Evolutionary conservation across 2,888 invertebrate species (phyloP), one percentile per base, ranked within the genome.

Genomic region (Drosophila bunnanda): DNA sequence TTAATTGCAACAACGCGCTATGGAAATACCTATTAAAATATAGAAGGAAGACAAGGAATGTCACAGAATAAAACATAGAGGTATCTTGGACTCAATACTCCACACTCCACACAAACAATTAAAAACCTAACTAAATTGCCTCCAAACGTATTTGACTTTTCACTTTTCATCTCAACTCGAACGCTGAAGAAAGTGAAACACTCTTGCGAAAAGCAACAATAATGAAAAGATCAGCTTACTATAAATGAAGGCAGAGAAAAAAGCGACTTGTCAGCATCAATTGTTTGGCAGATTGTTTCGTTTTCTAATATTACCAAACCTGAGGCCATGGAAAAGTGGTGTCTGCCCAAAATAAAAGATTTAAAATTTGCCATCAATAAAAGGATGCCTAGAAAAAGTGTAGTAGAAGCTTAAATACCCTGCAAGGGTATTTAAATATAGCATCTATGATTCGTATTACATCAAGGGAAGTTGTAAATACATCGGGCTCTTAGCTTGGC

Each of bases 271-370:
- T 72, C 62, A 61, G 56, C 61, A n/a, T 64, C 74, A 50, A 62
- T 79, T 68, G 68, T 66, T 53, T 52, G 61, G 50, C 53, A 32
- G 46, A 15, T 34, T 60, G 56, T 57, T 78, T 77, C 68, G 52
- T 71, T 80, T 79, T 80, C 75, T 69, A 65, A 64, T 76, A 68
- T 80, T 80, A 79, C 79, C 66, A 76, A 77, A 80, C 44, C 52
- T n/a, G 58, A 43, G 58, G 58, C 60, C 36, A 70, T 46, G 25
- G 25, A 56, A 74, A 52, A 36, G 9, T 13, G 46, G 20, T 20
- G 32, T 9, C 4, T 34, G 22, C 3, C n/a, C 15, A 30, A 32
- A 56, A 20, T 28, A 20, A 44, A 46, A 17, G 10, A 6, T 32
- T 20, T 13, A 30, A 48, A n/a, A n/a, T 3, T 25, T 25, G 9